phyloP scores from a whole-genome alignment of 2,888 invertebrate genomes.

The Scaptomyza parva region DNA sequence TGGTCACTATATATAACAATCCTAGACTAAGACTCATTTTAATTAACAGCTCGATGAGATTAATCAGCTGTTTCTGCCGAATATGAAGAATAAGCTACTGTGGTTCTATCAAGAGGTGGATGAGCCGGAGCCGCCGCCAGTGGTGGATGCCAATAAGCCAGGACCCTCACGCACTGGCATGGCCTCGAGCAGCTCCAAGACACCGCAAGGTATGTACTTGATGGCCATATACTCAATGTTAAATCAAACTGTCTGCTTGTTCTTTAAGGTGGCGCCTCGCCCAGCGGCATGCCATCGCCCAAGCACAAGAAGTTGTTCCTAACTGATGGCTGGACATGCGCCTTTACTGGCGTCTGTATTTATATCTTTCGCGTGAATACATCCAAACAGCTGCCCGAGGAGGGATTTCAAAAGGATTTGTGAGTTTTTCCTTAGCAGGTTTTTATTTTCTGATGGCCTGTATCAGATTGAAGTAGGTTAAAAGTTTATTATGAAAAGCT shows the following conservation, averaged over 20 bases:
- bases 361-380: slow-evolving; percentile 94
- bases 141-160: slow-evolving; percentile 84
- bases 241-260: background rate
- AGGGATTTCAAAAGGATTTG: slow-evolving; percentile 95
- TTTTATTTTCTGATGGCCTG: background rate
- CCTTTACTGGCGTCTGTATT: slow-evolving; percentile 92
- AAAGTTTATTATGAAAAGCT: too few species aligned
- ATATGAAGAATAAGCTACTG: slow-evolving; percentile 93
- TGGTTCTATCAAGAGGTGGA: slow-evolving; percentile 96
- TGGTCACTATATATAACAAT: background rate
- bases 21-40: background rate
- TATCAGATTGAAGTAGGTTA: background rate
- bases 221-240: background rate
- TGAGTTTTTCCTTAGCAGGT: slow-evolving; percentile 82
- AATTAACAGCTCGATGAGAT: slow-evolving; percentile 91
- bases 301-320: slow-evolving; percentile 92
- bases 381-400: slow-evolving; percentile 94
- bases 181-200: slow-evolving; percentile 84
- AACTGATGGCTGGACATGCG: slow-evolving; percentile 93
- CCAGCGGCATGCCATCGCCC: slow-evolving; percentile 79
- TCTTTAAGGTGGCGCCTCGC: slow-evolving; percentile 80
- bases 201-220: slow-evolving; percentile 82
- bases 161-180: slow-evolving; percentile 86
- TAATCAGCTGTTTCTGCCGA: slow-evolving; percentile 93
- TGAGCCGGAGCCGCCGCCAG: slow-evolving; percentile 86